phyloP scores from a whole-genome alignment of 2,113 vertebrate species.

The Pachyramphus minor region DNA sequence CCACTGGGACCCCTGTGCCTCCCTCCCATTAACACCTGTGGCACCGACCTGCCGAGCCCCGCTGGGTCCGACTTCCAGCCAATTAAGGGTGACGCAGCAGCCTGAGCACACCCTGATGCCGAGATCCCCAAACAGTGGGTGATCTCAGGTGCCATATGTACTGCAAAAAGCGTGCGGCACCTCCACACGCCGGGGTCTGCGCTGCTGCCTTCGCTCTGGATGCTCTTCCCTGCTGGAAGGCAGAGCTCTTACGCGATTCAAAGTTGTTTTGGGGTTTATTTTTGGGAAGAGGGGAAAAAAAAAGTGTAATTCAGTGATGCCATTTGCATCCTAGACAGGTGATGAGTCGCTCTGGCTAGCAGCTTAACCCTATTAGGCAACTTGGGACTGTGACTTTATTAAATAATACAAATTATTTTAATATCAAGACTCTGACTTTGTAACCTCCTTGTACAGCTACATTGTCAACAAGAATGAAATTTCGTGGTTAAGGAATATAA shows the following conservation, averaged over 20 bases:
- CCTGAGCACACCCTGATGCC: not conserved
- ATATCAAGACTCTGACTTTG: slow-evolving; percentile 52
- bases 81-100: slow-evolving; percentile 24
- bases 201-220: not conserved
- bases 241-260: slow-evolving; percentile 40
- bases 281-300: not conserved
- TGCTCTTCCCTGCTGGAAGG: slow-evolving; percentile 37
- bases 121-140: slow-evolving; percentile 19
- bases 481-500: slow-evolving; percentile 17
- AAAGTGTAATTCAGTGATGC: slow-evolving; percentile 64
- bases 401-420: slow-evolving; percentile 68
- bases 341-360: slow-evolving; percentile 72
- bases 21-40: not conserved
- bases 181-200: not conserved
- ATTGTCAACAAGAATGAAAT: slow-evolving; percentile 43
- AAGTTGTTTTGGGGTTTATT: slow-evolving; percentile 57
- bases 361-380: slow-evolving; percentile 71
- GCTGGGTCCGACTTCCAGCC: not conserved
- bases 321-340: slow-evolving; percentile 72
- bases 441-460: slow-evolving; percentile 11
- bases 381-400: slow-evolving; percentile 65
- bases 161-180: slow-evolving; percentile 44
- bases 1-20: not conserved
- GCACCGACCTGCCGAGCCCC: not conserved
- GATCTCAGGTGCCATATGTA: slow-evolving; percentile 64